Evolutionary conservation across 53 echinoderm and acorn worm species (phyloP), one percentile per base, ranked within the genome.

Genomic region (Temnopleurus reevesii): DNA sequence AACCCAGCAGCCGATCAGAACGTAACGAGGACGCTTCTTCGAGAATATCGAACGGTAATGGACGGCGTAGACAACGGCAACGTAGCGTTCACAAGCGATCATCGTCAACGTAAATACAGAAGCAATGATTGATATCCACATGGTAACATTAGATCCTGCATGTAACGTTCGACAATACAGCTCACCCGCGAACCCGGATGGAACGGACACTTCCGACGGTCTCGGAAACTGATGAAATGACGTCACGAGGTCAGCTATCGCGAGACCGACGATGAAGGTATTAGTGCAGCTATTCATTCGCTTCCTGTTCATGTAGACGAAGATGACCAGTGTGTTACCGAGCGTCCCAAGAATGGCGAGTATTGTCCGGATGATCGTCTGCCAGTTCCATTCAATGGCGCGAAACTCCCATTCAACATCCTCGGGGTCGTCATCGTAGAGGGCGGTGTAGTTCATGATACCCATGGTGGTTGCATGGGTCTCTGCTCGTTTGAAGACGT

Each of bases 81-180:
- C 83, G 56, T 95, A 97, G 27, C 95, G 87, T 86, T 97, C 97
- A 25, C 92, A 83, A 0, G 97, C 94, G 8, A 97, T 93, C 63
- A 94, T 49, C 8, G 95, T 97, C 30, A 97, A 76, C 6, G 94
- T 93, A 43, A 97, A 91, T 13, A 97, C 84, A 12, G 97, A 97
- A 8, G 92, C 91, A 0, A 97, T 93, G 15, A 97, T 95, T 13
- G 94, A 94, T 23, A 90, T 91, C 97, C 97, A 97, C 89, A 97
- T 92, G 46, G 95, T 71, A 29, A 94, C 86, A n/a, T 77, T 58
- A 25, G 92, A 94, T 19, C 59, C 59, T 21, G 10, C 86, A 77
- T 71, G 90, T 3, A 95, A 49, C 5, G 89, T 57, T 53, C 94
- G 90, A 43, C 97, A 97, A 81, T 97, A 97, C 45, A 95, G 31